Conservation (phyloP, 2,113 vertebrate species). For the Anseranas semipalmata region DNA sequence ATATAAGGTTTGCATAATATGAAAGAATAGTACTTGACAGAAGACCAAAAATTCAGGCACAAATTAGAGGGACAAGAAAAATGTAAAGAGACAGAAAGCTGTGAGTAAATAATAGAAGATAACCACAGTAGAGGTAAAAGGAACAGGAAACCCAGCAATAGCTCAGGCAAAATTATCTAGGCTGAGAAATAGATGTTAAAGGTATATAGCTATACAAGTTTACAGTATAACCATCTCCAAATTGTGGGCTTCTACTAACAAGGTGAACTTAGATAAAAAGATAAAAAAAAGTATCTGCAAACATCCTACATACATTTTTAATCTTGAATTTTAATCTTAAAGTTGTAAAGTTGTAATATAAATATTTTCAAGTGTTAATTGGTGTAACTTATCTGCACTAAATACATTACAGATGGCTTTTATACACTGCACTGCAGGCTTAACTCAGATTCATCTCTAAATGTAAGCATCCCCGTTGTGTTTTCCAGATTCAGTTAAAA, state of each 20-base stretch:
- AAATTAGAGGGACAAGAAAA: neutral
- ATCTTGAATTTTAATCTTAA: neutral
- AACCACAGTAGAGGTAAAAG: neutral
- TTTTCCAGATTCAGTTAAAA: neutral
- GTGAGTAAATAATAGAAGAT: neutral
- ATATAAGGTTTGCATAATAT: neutral
- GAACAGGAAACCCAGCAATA: neutral
- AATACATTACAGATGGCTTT: neutral
- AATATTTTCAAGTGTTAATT: neutral
- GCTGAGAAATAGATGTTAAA: neutral
- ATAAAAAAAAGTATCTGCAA: neutral
- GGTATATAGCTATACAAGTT: neutral
- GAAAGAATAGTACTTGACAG: neutral
- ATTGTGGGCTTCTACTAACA: neutral
- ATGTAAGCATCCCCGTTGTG: neutral
- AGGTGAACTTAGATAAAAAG: neutral
- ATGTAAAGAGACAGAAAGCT: neutral
- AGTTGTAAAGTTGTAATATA: neutral
- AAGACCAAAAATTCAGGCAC: neutral
- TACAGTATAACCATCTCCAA: neutral
- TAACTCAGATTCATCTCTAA: neutral
- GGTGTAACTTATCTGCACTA: neutral
- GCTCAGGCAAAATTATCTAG: neutral
- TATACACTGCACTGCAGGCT: neutral
- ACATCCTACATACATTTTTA: neutral